phyloP scores from a whole-genome alignment of 2,888 invertebrate species.

The Athalia circularis region DNA sequence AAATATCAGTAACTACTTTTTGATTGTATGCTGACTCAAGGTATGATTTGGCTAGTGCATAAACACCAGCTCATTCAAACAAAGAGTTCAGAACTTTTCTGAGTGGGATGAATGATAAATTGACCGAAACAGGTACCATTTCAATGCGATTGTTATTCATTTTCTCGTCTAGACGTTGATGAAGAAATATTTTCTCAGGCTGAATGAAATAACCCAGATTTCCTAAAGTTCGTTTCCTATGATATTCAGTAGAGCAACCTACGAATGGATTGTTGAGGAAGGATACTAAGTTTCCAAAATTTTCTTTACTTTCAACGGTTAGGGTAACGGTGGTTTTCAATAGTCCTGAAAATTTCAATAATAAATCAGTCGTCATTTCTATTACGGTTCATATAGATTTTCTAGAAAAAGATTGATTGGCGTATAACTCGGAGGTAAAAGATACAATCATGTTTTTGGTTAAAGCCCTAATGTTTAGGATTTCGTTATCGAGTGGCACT shows the following conservation, averaged over 20 bases:
- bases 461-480: no score
- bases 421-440: background rate
- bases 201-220: background rate
- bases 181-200: slow-evolving; percentile 13
- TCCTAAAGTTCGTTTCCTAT: background rate
- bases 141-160: background rate
- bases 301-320: background rate
- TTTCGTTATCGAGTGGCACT: no score
- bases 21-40: background rate
- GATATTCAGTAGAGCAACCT: background rate
- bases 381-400: background rate
- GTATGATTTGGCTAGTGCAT: background rate
- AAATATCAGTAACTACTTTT: background rate
- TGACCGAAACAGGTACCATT: background rate
- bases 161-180: slow-evolving; percentile 1
- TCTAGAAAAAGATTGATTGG: background rate
- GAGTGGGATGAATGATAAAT: background rate
- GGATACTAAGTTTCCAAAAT: background rate
- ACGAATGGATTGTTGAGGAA: background rate
- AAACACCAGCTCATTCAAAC: background rate
- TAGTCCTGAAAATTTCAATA: background rate
- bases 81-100: background rate
- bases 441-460: no score
- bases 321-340: background rate
- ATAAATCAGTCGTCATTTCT: background rate